phyloP scores from a whole-genome alignment of 2,113 vertebrate species.

The Microtus montanus region DNA sequence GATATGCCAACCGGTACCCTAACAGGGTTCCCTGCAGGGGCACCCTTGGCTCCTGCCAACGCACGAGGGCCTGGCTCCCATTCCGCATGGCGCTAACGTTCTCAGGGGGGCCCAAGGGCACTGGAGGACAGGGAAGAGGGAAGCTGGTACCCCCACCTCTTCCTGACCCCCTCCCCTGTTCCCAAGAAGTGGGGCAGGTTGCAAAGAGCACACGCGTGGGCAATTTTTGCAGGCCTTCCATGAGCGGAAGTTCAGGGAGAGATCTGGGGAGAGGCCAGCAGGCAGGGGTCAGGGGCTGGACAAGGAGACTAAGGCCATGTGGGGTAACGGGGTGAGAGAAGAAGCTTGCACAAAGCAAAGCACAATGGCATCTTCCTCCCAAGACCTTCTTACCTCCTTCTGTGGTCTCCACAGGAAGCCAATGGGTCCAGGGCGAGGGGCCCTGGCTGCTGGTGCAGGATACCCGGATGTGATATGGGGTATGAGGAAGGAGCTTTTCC shows the following conservation, averaged over 20 bases:
- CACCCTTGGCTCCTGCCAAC: constrained; percentile 86
- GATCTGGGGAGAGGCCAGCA: background rate
- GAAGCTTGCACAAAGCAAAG: background rate
- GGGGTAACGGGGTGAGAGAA: background rate
- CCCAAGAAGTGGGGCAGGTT: constrained; percentile 48
- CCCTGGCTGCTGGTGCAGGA: constrained; percentile 90
- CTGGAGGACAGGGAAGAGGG: constrained; percentile 81
- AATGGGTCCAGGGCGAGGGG: constrained; percentile 89
- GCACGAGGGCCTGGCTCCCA: constrained; percentile 86
- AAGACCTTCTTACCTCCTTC: constrained; percentile 73
- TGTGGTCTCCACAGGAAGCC: constrained; percentile 77
- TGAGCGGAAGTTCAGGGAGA: background rate
- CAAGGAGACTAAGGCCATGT: background rate
- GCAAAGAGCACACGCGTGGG: background rate
- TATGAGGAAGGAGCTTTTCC: constrained; percentile 85
- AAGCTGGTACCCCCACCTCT: constrained; percentile 60
- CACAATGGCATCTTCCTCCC: background rate
- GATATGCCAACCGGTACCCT: constrained; percentile 91
- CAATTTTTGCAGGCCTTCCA: background rate
- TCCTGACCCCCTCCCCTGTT: constrained; percentile 35
- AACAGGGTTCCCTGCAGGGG: constrained; percentile 88
- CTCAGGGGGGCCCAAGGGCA: constrained; percentile 88
- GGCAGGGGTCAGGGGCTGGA: background rate
- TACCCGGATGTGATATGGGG: constrained; percentile 87
- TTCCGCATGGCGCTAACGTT: constrained; percentile 88